Conservation (phyloP, 2,888 invertebrate genomes). For the Microctonus aethiopoides region DNA sequence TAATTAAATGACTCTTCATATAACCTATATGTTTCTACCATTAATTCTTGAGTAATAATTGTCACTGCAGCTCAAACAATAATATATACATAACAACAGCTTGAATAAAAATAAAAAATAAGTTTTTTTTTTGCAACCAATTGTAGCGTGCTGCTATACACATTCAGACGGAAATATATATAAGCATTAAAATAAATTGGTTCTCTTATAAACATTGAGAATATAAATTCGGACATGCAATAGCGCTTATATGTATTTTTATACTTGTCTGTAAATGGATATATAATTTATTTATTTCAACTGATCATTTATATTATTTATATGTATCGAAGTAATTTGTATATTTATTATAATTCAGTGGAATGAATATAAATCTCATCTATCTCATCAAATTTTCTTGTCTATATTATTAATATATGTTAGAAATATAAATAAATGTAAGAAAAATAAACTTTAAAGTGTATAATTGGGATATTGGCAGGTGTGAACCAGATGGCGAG, state of each 20-base stretch:
- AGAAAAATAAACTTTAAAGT: no score
- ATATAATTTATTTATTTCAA: background rate
- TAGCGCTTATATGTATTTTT: no score
- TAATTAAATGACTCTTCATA: background rate
- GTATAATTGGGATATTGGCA: conserved; percentile 54
- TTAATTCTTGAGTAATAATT: no score
- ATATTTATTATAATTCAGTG: no score
- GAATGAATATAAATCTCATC: no score
- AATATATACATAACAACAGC: background rate
- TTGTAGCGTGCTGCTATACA: background rate
- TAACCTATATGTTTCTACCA: no score
- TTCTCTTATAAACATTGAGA: background rate
- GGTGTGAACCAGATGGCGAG: conserved; percentile 64
- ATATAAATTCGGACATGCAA: background rate
- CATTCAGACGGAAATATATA: background rate
- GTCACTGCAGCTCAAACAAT: no score
- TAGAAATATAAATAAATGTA: no score
- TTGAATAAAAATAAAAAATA: background rate
- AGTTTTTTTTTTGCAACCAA: background rate
- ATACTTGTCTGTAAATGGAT: background rate
- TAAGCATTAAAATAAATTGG: background rate
- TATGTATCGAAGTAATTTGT: no score
- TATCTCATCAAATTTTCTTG: no score
- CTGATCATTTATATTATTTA: background rate
- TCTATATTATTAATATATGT: no score